Base-by-base conservation (phyloP, 1,140 invertebrate species). In the Wasmannia auropunctata region DNA sequence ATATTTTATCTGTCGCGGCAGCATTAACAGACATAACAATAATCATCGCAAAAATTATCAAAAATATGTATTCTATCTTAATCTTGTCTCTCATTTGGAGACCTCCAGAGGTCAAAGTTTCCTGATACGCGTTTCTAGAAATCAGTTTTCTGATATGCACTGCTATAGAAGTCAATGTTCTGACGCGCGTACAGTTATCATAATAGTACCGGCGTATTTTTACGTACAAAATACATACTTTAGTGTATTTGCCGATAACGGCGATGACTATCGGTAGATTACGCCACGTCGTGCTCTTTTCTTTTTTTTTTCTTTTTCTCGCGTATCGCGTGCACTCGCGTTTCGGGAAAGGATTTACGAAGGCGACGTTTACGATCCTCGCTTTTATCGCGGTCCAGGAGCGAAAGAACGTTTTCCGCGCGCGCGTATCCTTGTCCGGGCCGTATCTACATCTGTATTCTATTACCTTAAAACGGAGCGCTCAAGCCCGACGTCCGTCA, bases 401-500 rank as follows among this genome's bases (percentile, higher is more conserved):
- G 37, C 19, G 51, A 34, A 16, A 74, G 14, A 74, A 58, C 51
- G 67, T 34, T 46, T 60, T 51, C 51, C 34, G 34, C 67, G 51
- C 67, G 37, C 37, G 37, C 16, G 43, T 51, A 72, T 74, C 40
- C 28, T 58, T 37, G 34, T 60, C 25, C 19, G 19, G 25, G 14
- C 16, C 6, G 11, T 51, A 83, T 72, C 51, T 74, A 43, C 79
- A 74, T n/a, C n/a, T n/a, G n/a, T 83, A 83, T 72, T 74, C 37
- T 81, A 81, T 81, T 72, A 83, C 22, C 25, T 83, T 83, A 83
- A 83, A 58, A 46, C 37, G 37, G 40, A 43, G 49, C 28, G 37
- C 51, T 34, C 19, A 72, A 34, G 58, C 31, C 7, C 8, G 65
- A 51, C n/a, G 60, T 54, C 14, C 22, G 22, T 80, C 76, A 51